Base-by-base conservation (phyloP, 1,140 invertebrate genomes). In the Caenorhabditis briggsae region DNA sequence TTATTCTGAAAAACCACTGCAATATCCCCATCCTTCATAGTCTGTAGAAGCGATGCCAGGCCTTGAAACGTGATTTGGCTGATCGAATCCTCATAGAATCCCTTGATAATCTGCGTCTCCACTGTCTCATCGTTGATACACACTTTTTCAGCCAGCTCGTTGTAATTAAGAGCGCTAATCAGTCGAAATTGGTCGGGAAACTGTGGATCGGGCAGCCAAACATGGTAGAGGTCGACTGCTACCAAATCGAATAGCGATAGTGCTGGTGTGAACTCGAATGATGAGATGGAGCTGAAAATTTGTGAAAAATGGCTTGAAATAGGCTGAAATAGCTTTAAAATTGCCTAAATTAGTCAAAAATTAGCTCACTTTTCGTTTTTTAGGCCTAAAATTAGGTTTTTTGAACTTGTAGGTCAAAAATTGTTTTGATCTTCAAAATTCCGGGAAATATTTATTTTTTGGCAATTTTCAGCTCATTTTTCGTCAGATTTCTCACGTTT, bases 231-330 rank as follows among this genome's bases (percentile, higher is more conserved):
- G 6, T 59, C 20, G 14, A 83, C 16, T 1, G 5, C 5, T 0
- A 83, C 82, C 53, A 83, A 48, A 23, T 83, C 55, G 55, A 83
- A 83, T n/a, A 83, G 55, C 2, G 82, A 58, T 0, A 83, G 43
- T 1, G 82, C 55, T 12, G 20, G 20, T 0, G 82, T 83, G 53
- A 59, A 83, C 14, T 83, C 82, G 55, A 83, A 83, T 43, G 14
- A 11, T 16, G 18, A 9, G 55, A 61, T 43, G 20, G 20, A 43
- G 55, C 48, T 58, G 20, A 58, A 58, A 58, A 58, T 20, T 11
- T 5, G 55, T 18, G 14, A 9, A 20, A 58, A 58, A n/a, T 58
- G 14, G 18, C 56, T 20, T 8, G n/a, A 58, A 58, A 20, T 58
- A n/a, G 16, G n/a, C n/a, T n/a, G 16, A 58, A 20, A 58, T 5